These are phyloP conservation scores for Pseudochaenichthys georgianus DNA, from an alignment of 2,797 vertebrate genomes.

Conservation along the genomic window DNA sequence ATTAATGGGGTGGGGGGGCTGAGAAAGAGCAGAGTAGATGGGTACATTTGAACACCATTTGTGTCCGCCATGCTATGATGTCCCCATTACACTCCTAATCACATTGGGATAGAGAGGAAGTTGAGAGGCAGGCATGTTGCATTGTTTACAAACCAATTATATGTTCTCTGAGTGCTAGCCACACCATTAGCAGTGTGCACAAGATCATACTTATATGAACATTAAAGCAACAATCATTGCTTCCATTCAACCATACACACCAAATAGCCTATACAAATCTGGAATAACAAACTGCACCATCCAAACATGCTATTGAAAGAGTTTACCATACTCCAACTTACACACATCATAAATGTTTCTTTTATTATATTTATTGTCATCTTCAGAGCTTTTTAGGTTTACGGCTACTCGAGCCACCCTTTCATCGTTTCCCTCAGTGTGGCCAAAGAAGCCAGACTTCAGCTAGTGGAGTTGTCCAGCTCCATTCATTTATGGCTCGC, in stretches of 20 bases:
- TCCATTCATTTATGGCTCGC: slow-evolving; percentile 67
- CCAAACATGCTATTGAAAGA: neutral
- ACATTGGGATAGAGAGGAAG: slow-evolving; percentile 35
- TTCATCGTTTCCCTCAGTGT: slow-evolving; percentile 12
- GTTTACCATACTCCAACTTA: neutral
- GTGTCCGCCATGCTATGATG: slow-evolving; percentile 58
- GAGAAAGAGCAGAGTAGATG: neutral
- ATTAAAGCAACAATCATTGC: slow-evolving; percentile 40
- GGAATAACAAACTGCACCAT: neutral
- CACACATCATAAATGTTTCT: slow-evolving; percentile 13
- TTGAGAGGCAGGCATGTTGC: slow-evolving; percentile 23
- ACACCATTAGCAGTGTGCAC: slow-evolving; percentile 49
- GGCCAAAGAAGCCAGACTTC: slow-evolving; percentile 45
- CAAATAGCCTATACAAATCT: slow-evolving; percentile 5
- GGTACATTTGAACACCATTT: slow-evolving; percentile 45
- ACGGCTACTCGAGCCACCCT: slow-evolving; percentile 5
- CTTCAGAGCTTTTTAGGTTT: slow-evolving; percentile 10
- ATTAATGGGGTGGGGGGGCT: neutral
- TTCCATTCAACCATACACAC: slow-evolving; percentile 42
- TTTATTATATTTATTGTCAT: slow-evolving; percentile 23
- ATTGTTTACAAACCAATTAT: slow-evolving; percentile 64
- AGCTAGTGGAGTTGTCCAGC: slow-evolving; percentile 44
- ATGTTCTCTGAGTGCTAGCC: slow-evolving; percentile 45
- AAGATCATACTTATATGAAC: slow-evolving; percentile 44
- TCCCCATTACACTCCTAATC: slow-evolving; percentile 65